Evolutionary conservation across 2,888 invertebrate species (phyloP).

Genomic region (Ramazzottius varieornatus): DNA sequence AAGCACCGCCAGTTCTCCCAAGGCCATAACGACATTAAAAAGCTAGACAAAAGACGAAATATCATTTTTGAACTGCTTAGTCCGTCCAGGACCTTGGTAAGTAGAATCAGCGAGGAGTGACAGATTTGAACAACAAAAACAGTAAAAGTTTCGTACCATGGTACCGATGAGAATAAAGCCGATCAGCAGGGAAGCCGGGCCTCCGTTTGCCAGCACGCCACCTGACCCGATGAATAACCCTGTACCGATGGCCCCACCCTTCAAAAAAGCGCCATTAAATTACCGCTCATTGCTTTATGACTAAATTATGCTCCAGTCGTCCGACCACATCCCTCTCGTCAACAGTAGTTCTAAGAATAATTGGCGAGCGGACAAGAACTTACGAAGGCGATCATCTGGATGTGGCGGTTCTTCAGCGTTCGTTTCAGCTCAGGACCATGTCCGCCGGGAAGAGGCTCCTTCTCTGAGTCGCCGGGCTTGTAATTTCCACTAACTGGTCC

Average conservation of each 20-base stretch:
- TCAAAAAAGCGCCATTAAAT: no score
- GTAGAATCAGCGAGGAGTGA: no score
- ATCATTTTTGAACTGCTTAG: no score
- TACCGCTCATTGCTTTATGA: no score
- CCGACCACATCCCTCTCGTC: neutral
- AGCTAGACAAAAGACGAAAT: no score
- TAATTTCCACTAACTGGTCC: neutral
- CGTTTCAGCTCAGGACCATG: neutral
- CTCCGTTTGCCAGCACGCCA: neutral
- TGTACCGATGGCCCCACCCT: constrained; percentile 5
- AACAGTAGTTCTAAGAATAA: neutral
- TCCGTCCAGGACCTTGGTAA: no score
- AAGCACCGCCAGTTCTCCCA: constrained; percentile 5
- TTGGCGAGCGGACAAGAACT: neutral
- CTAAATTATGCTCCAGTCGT: no score
- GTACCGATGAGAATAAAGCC: neutral
- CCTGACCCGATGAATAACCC: constrained; percentile 5
- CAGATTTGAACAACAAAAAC: no score
- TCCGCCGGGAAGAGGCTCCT: neutral
- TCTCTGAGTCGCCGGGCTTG: neutral
- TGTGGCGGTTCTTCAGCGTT: constrained; percentile 4
- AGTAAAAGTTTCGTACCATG: no score
- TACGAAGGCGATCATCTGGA: constrained; percentile 6
- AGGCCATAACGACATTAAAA: constrained; percentile 5
- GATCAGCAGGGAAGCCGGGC: constrained; percentile 2